phyloP scores from a whole-genome alignment of 2,797 vertebrate genomes.

The Liasis olivaceus region DNA sequence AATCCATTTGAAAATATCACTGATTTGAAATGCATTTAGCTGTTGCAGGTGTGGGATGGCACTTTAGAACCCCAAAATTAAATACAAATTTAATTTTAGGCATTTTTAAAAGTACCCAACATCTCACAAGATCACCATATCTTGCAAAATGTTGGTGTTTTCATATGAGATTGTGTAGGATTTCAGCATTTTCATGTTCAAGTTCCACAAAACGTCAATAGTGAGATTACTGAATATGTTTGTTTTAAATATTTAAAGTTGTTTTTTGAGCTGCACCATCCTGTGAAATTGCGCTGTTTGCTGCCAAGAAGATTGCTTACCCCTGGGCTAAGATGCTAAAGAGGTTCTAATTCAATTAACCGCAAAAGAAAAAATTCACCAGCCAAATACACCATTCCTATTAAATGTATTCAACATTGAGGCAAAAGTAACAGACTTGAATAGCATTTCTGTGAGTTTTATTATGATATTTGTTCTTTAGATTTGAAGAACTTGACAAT shows the following conservation, averaged over 20 bases:
- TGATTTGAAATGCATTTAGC: neutral
- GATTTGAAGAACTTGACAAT: conserved; percentile 93
- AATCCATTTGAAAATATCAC: neutral
- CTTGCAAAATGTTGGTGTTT: neutral
- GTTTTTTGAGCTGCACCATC: neutral
- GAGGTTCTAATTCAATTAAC: neutral
- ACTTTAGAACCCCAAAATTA: neutral
- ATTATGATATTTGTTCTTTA: conserved; percentile 67
- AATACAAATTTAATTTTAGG: neutral
- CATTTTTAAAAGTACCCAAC: neutral
- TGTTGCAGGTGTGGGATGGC: neutral
- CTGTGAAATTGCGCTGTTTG: neutral
- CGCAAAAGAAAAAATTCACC: neutral
- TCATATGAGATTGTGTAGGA: neutral
- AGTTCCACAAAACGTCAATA: neutral
- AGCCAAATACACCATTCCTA: neutral
- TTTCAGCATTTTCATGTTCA: neutral
- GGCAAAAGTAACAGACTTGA: neutral
- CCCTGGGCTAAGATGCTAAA: neutral
- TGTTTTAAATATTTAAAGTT: neutral
- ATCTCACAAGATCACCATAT: neutral
- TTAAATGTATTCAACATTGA: neutral
- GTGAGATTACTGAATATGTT: neutral
- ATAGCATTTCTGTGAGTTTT: neutral
- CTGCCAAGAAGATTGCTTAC: neutral